Evolutionary conservation across 2,888 invertebrate species (phyloP), one percentile per base, ranked within the genome.

Genomic region (Scaptomyza polygonia): DNA sequence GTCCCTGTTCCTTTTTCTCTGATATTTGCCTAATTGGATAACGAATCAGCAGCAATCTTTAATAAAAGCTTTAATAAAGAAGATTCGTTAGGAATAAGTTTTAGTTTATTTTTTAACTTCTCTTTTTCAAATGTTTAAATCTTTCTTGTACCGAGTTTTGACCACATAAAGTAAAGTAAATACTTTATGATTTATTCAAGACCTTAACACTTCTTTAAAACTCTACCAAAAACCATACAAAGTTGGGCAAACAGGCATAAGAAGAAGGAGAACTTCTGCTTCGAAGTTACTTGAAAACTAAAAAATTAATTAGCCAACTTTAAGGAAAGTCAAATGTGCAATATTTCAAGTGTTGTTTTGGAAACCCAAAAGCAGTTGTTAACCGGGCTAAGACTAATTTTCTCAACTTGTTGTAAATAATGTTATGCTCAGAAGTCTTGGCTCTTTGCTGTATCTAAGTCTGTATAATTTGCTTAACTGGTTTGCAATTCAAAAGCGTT

Each of bases 401-500:
- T 64, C 5, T 43, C 9, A 34, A 11, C 49, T 36, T 21, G 14
- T 49, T 12, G 39, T 14, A 34, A 54, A 45, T 36, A 45, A 58
- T 30, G 45, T n/a, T 18, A 18, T 32, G 42, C 18, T 14, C 40
- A 30, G 18, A 30, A 36, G n/a, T 32, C 29, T 32, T n/a, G 40
- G n/a, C 11, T 29, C 8, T n/a, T 12, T 29, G 6, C n/a, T n/a
- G 36, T 42, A 36, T 48, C 40, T 47, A 27, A n/a, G 49, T 47
- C 32, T 51, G 39, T 42, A 52, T 72, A 65, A 58, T 75, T 59
- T 42, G 55, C 48, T 44, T 55, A 70, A 75, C 76, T 76, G 65
- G 66, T 52, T 76, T 61, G 72, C 65, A 71, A 72, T 72, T 71
- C 61, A 61, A 62, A 67, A 72, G 55, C 67, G 43, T 25, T 52